Evolutionary conservation across 1,140 invertebrate species (phyloP).

Genomic region (Venturia canescens): DNA sequence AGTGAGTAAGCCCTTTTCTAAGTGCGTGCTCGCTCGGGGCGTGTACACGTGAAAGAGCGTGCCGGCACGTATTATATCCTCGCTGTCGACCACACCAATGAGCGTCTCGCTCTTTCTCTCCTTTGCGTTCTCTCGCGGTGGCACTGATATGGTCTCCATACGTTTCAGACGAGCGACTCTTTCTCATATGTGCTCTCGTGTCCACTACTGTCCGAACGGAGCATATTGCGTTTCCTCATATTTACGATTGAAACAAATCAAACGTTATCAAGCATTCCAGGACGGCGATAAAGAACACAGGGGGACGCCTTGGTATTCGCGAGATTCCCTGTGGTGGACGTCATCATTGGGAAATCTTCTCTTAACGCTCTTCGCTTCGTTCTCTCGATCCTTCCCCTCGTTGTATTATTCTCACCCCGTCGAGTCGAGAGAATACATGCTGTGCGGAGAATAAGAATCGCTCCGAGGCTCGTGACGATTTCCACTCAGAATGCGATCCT

Average conservation of each 20-base stretch:
- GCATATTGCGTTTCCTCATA: constrained; percentile 71
- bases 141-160: constrained; percentile 43
- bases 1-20: constrained; percentile 33
- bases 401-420: constrained; percentile 51
- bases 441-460: constrained; percentile 36
- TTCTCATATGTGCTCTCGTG: not conserved
- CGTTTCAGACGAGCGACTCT: constrained; percentile 27
- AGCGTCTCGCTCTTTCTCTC: constrained; percentile 18
- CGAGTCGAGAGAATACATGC: constrained; percentile 24
- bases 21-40: not conserved
- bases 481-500: not conserved
- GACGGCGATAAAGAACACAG: constrained; percentile 76
- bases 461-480: constrained; percentile 20
- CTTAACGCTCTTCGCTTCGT: not conserved
- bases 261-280: constrained; percentile 77
- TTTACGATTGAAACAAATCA: constrained; percentile 78
- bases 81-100: not conserved
- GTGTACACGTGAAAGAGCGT: constrained; percentile 49
- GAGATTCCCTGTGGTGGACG: constrained; percentile 59
- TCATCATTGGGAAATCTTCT: constrained; percentile 51
- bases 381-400: constrained; percentile 33
- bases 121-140: constrained; percentile 31
- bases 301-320: constrained; percentile 72
- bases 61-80: constrained; percentile 59
- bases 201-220: constrained; percentile 22